Conservation (phyloP, 2,888 invertebrate species). For the Eupithecia insigniata region DNA sequence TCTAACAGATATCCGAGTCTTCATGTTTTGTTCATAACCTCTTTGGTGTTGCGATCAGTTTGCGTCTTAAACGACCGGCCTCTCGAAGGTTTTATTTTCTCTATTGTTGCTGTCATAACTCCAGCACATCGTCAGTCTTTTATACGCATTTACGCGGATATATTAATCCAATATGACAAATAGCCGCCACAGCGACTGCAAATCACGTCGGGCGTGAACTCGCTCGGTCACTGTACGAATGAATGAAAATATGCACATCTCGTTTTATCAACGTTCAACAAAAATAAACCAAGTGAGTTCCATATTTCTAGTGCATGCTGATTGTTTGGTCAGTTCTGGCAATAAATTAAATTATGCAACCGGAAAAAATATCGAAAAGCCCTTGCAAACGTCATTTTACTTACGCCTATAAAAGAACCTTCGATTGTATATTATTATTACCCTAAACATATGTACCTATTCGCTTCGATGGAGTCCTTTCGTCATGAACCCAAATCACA, state of each 20-base stretch:
- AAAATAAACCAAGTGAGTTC: neutral
- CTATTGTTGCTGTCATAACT: constrained; percentile 36
- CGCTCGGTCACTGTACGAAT: constrained; percentile 1
- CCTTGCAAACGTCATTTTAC: neutral
- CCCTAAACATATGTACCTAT: too few species aligned
- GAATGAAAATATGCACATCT: constrained; percentile 32
- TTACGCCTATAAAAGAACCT: neutral
- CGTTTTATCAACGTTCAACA: constrained; percentile 24
- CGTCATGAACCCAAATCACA: neutral
- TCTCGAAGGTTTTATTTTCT: neutral
- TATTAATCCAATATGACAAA: constrained; percentile 37
- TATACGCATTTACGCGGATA: constrained; percentile 27
- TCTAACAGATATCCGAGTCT: neutral
- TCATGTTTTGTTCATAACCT: neutral
- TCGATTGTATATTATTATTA: neutral
- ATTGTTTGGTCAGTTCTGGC: neutral
- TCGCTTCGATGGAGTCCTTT: neutral
- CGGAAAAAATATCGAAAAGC: neutral
- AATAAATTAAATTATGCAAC: neutral
- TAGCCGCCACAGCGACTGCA: constrained; percentile 28
- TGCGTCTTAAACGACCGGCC: neutral
- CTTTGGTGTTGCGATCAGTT: too few species aligned
- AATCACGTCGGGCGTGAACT: constrained; percentile 28
- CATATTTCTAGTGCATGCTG: neutral
- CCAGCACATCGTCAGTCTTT: constrained; percentile 26